Conservation (phyloP, 2,888 invertebrate species). For the Selenia dentaria region DNA sequence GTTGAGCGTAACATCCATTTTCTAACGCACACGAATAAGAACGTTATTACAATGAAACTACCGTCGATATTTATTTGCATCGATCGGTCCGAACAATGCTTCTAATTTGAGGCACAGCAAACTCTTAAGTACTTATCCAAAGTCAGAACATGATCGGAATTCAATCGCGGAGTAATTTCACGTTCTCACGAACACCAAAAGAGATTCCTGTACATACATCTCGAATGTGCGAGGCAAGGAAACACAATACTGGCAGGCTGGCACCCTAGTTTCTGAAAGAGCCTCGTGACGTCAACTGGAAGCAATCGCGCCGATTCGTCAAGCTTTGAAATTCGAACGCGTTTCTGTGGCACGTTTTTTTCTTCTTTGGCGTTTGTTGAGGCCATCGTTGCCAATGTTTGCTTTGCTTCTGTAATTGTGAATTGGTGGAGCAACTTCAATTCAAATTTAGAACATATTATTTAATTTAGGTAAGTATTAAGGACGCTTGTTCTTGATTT, state of each 20-base stretch:
- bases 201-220: slow-evolving; percentile 35
- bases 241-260: slow-evolving; percentile 46
- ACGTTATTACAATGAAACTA: no score
- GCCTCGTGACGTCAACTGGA: slow-evolving; percentile 44
- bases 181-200: slow-evolving; percentile 54
- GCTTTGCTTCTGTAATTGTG: neutral
- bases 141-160: slow-evolving; percentile 16
- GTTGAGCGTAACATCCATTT: no score
- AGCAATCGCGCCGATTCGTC: slow-evolving; percentile 63
- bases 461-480: no score
- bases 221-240: slow-evolving; percentile 34
- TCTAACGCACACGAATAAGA: no score
- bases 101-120: no score
- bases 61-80: no score
- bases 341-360: slow-evolving; percentile 47
- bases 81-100: no score
- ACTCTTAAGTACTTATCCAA: no score
- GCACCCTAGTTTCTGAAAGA: slow-evolving; percentile 50
- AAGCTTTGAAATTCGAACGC: slow-evolving; percentile 61
- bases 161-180: slow-evolving; percentile 36
- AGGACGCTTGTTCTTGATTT: no score
- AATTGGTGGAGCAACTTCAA: no score
- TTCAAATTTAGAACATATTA: no score
- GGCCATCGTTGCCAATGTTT: slow-evolving; percentile 32
- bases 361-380: slow-evolving; percentile 25